These are phyloP conservation scores for Bos indicus DNA, from an alignment of 2,113 vertebrate species.

Conservation along the genomic window DNA sequence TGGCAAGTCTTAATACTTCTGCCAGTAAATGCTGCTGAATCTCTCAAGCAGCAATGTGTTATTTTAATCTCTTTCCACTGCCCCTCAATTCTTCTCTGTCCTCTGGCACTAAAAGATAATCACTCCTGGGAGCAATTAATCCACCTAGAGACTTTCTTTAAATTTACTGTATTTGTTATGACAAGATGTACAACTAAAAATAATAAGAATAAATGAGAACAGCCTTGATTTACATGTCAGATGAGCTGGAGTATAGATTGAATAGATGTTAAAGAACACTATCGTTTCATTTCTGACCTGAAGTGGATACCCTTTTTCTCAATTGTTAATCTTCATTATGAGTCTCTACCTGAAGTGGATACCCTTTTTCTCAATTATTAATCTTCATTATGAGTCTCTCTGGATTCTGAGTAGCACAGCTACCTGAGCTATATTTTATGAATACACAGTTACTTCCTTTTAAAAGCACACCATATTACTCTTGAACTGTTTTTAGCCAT, in stretches of 20 bases:
- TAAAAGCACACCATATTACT: neutral
- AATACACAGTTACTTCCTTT: neutral
- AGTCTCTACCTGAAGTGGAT: neutral
- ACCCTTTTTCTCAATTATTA: neutral
- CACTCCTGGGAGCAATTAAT: constrained; percentile 43
- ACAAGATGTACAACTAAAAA: constrained; percentile 33
- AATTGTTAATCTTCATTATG: neutral
- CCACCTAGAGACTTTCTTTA: constrained; percentile 32
- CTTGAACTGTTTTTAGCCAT: neutral
- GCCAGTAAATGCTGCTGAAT: constrained; percentile 51
- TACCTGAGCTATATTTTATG: neutral
- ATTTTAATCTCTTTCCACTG: constrained; percentile 22
- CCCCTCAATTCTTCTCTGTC: neutral
- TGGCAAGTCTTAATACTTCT: constrained; percentile 48
- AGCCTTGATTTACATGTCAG: constrained; percentile 20
- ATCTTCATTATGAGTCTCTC: neutral
- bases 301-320: neutral
- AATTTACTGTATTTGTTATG: constrained; percentile 18
- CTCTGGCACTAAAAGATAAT: constrained; percentile 54
- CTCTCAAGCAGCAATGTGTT: constrained; percentile 2
- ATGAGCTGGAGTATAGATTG: neutral
- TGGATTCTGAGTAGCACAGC: neutral
- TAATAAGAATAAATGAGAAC: constrained; percentile 40
- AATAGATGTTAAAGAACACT: neutral
- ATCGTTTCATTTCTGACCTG: neutral